These are phyloP conservation scores for Megalops atlanticus DNA, from an alignment of 2,113 vertebrate species.

Conservation along the genomic window DNA sequence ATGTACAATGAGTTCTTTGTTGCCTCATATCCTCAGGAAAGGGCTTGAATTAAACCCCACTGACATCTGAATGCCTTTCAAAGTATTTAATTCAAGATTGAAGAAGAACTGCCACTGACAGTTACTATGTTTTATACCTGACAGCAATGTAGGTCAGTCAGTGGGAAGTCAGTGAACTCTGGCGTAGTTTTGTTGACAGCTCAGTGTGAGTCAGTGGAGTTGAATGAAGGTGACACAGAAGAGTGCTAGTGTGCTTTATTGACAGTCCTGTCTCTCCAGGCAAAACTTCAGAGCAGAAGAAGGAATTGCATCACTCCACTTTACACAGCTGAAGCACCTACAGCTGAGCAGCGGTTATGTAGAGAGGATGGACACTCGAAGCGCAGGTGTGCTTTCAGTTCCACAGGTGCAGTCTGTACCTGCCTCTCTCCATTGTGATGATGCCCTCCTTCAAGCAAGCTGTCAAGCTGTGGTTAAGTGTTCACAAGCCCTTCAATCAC, in stretches of 20 bases:
- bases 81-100: not conserved
- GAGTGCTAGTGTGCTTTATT: not conserved
- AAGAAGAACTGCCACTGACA: not conserved
- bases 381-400: not conserved
- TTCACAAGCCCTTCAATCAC: too few relatives aligned
- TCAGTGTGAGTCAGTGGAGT: not conserved
- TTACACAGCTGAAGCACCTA: not conserved
- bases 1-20: not conserved
- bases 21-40: not conserved
- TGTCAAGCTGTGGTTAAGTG: too few relatives aligned
- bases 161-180: not conserved
- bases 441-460: not conserved
- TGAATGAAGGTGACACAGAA: not conserved
- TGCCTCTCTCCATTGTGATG: not conserved
- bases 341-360: not conserved
- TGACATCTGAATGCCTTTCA: not conserved
- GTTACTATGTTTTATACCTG: not conserved
- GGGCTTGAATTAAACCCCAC: not conserved
- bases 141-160: not conserved
- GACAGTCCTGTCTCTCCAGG: not conserved
- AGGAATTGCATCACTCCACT: not conserved
- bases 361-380: not conserved
- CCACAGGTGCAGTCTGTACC: not conserved
- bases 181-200: not conserved
- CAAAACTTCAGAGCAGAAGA: not conserved